These are phyloP conservation scores for Rhea americana DNA, from an alignment of 2,113 vertebrate genomes.

Conservation along the genomic window DNA sequence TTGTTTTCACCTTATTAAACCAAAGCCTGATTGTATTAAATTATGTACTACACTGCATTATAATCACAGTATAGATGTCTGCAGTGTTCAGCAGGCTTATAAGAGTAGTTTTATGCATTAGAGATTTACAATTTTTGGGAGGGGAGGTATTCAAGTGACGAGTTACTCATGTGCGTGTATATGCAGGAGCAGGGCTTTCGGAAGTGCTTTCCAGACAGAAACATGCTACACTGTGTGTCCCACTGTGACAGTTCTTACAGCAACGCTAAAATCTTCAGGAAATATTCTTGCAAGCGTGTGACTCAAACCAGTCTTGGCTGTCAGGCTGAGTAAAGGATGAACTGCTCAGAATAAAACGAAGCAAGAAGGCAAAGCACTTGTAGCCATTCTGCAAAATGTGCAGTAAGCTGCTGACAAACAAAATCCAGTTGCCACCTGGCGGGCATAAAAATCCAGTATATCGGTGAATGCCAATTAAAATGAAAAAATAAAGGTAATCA, in stretches of 20 bases:
- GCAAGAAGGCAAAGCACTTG: neutral
- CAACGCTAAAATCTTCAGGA: neutral
- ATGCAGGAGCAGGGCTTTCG: neutral
- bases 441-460: neutral
- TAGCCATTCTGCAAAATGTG: neutral
- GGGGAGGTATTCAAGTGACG: neutral
- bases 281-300: neutral
- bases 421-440: neutral
- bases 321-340: constrained; percentile 4
- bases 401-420: neutral
- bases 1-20: neutral
- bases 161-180: accelerated
- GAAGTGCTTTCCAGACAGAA: neutral
- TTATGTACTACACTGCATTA: neutral
- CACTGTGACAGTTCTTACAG: neutral
- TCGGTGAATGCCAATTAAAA: neutral
- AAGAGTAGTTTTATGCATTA: neutral
- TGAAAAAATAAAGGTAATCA: neutral
- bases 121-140: neutral
- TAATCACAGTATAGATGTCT: neutral
- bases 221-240: neutral
- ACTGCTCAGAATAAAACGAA: neutral
- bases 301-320: neutral
- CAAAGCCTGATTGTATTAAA: neutral
- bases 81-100: neutral